These are phyloP conservation scores for Otis tarda DNA, from an alignment of 2,113 vertebrate genomes.

Conservation along the genomic window DNA sequence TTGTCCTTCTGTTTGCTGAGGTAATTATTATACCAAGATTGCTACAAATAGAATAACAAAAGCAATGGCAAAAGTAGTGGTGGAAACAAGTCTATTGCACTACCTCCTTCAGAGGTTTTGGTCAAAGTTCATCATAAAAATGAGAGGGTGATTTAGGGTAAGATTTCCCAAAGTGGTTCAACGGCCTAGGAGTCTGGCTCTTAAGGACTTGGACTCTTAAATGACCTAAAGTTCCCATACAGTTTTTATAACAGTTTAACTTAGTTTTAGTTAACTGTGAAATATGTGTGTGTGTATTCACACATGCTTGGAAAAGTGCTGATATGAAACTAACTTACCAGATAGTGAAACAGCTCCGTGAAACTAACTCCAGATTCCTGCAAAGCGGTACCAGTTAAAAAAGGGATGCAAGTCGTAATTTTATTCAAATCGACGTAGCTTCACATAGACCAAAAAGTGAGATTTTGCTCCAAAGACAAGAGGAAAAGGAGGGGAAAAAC, in stretches of 20 bases:
- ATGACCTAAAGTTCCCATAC: background rate
- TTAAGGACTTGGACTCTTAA: background rate
- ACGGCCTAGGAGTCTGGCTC: rapidly evolving
- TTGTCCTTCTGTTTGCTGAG: background rate
- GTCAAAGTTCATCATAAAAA: background rate
- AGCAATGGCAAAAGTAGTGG: background rate
- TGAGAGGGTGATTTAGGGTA: background rate
- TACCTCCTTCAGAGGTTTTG: background rate
- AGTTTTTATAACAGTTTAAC: background rate
- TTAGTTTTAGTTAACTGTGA: background rate
- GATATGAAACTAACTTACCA: background rate
- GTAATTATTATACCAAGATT: background rate
- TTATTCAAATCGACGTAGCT: background rate
- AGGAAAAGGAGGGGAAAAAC: background rate
- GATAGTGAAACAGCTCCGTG: rapidly evolving
- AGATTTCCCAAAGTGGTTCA: background rate
- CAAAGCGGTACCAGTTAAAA: background rate
- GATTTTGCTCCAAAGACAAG: background rate
- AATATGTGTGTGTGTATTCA: background rate
- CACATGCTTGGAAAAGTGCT: background rate
- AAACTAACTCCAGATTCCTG: background rate
- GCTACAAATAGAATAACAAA: background rate
- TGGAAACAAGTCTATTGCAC: background rate
- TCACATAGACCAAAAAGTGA: background rate
- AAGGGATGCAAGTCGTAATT: background rate